These are phyloP conservation scores for Temnothorax rugatulus DNA, from an alignment of 2,888 invertebrate species.

Conservation along the genomic window DNA sequence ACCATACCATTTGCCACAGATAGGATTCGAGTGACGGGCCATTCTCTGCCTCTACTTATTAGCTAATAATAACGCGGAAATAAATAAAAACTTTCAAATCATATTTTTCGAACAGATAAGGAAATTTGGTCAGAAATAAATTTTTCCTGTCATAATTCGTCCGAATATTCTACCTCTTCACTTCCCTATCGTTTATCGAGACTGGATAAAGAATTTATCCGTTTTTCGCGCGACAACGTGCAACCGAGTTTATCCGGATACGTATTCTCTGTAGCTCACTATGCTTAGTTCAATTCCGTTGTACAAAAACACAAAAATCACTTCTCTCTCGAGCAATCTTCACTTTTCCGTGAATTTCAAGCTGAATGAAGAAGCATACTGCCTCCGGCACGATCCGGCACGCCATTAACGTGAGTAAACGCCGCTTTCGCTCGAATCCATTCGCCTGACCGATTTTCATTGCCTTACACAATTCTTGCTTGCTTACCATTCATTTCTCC, in stretches of 20 bases:
- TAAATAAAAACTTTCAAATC: not conserved
- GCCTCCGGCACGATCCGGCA: not conserved
- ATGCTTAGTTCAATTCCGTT: slow-evolving; percentile 10
- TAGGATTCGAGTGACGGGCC: not conserved
- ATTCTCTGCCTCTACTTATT: not conserved
- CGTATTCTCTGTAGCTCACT: not conserved
- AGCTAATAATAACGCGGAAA: not conserved
- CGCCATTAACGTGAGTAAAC: slow-evolving; percentile 12
- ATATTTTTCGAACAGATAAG: not conserved
- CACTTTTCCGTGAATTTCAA: slow-evolving; percentile 1
- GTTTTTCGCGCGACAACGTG: not conserved
- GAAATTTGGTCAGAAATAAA: not conserved
- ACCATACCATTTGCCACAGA: too few species aligned
- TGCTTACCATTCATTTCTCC: not conserved
- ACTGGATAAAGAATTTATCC: not conserved
- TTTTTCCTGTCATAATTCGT: not conserved
- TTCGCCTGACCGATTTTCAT: slow-evolving; percentile 25
- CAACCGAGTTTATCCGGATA: not conserved
- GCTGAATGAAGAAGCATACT: not conserved
- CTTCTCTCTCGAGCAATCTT: not conserved
- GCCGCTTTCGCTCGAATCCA: not conserved
- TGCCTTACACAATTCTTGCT: not conserved
- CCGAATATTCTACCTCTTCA: not conserved
- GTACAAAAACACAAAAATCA: not conserved
- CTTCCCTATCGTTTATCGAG: not conserved